A percentile compares a stretch with the other conserved stretches of the same genome.
Evolutionary conservation across 2,797 vertebrate species (phyloP).

Genomic region (Rhadinocentrus ornatus): DNA sequence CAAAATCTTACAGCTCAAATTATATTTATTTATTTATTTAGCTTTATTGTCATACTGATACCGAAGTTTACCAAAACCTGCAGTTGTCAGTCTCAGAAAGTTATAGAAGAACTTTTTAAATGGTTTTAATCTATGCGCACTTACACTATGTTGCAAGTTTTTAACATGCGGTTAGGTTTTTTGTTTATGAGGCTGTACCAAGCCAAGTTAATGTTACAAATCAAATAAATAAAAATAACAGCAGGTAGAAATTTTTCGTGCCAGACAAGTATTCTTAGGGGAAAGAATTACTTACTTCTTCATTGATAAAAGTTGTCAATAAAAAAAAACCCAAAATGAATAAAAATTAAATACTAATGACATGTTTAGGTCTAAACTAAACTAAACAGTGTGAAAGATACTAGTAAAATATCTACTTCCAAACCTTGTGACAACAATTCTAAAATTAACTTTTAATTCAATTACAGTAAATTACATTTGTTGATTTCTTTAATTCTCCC

Average conservation of each 20-base stretch:
- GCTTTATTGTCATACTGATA: too few species aligned
- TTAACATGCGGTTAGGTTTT: too few species aligned
- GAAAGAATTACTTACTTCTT: not conserved
- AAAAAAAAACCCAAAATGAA: not conserved
- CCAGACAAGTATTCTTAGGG: not conserved
- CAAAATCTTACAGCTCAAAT: not conserved
- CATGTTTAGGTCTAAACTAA: not conserved
- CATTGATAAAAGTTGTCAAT: not conserved
- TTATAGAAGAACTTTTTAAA: too few species aligned
- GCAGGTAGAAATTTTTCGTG: not conserved
- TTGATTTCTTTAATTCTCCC: slow-evolving; percentile 32
- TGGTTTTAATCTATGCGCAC: too few species aligned
- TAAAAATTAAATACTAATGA: not conserved
- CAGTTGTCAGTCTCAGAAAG: too few species aligned
- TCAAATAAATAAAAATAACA: too few species aligned
- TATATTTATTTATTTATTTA: too few species aligned
- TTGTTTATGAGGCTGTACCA: not conserved
- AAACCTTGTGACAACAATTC: slow-evolving; percentile 34
- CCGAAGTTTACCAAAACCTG: too few species aligned
- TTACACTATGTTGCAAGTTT: too few species aligned
- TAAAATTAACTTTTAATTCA: slow-evolving; percentile 30
- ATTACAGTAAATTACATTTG: slow-evolving; percentile 48
- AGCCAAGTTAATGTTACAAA: not conserved
- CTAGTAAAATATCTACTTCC: slow-evolving; percentile 9
- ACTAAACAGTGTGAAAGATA: not conserved